Conservation (phyloP, 2,797 vertebrate species). For the Brachyrhaphis roseni region DNA sequence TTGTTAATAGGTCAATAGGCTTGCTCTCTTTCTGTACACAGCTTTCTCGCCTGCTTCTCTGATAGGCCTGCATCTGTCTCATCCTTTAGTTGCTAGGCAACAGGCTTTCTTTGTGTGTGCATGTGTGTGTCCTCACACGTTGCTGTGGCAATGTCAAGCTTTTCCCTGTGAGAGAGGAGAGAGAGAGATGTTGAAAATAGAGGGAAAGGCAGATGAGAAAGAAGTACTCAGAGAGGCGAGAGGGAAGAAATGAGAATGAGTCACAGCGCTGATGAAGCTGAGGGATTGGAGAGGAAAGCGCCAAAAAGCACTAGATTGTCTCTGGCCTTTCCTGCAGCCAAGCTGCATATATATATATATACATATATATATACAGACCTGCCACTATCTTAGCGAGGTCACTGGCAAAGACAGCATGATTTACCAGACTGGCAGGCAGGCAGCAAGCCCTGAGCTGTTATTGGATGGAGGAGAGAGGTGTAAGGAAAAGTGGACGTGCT, state of each 20-base stretch:
- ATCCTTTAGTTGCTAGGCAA: conserved; percentile 85
- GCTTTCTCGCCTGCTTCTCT: conserved; percentile 69
- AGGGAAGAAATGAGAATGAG: conserved; percentile 70
- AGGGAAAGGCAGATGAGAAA: conserved; percentile 72
- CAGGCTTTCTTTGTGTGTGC: conserved; percentile 71
- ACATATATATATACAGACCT: conserved; percentile 23
- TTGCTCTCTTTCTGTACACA: conserved; percentile 58
- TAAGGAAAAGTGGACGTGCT: conserved; percentile 73
- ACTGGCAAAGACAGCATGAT: conserved; percentile 74
- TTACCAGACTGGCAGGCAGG: conserved; percentile 76
- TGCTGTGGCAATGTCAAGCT: conserved; percentile 75
- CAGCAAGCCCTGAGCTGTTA: conserved; percentile 68
- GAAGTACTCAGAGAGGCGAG: conserved; percentile 65
- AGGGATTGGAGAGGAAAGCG: conserved; percentile 60
- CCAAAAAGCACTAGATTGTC: conserved; percentile 68
- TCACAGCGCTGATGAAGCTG: conserved; percentile 67
- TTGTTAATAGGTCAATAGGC: conserved; percentile 60
- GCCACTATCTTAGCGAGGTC: conserved; percentile 72
- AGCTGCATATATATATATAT: conserved; percentile 36
- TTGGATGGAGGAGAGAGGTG: conserved; percentile 75
- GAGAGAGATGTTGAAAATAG: conserved; percentile 68
- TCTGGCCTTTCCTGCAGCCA: conserved; percentile 62
- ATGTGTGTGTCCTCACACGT: conserved; percentile 62
- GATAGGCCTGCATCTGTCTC: conserved; percentile 81
- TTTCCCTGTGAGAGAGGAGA: conserved; percentile 64